Evolutionary conservation across 2,888 invertebrate genomes (phyloP).

Genomic region (Malthinus seriepunctatus): DNA sequence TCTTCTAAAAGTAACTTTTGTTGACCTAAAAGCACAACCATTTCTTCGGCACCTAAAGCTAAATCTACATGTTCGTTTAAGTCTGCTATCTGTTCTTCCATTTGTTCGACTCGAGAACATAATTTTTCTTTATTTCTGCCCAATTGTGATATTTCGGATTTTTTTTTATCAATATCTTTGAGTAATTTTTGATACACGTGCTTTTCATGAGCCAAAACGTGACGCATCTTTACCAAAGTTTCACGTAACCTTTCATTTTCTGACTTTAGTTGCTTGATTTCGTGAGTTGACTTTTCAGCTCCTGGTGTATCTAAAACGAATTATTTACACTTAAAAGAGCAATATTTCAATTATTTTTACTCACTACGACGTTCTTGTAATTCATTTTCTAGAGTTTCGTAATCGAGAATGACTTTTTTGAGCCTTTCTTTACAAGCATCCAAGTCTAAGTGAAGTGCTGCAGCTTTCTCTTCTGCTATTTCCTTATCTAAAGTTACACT

Average conservation of each 20-base stretch:
- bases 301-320: constrained; percentile 7
- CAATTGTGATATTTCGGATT: constrained; percentile 82
- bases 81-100: constrained; percentile 89
- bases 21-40: constrained; percentile 95
- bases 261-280: constrained; percentile 91
- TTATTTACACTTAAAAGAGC: neutral
- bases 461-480: constrained; percentile 97
- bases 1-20: constrained; percentile 95
- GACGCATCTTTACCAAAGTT: constrained; percentile 90
- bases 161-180: constrained; percentile 90
- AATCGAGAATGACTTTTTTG: constrained; percentile 88
- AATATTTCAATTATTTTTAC: constrained; percentile 11
- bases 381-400: constrained; percentile 82
- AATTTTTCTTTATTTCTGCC: constrained; percentile 87
- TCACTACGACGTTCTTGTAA: constrained; percentile 64
- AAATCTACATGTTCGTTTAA: constrained; percentile 97
- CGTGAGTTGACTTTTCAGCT: constrained; percentile 61
- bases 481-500: constrained; percentile 98
- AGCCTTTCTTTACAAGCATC: constrained; percentile 87
- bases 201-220: constrained; percentile 92
- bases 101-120: constrained; percentile 75
- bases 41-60: constrained; percentile 96
- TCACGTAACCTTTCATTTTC: constrained; percentile 92
- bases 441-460: constrained; percentile 80
- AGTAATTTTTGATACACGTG: constrained; percentile 87